These are phyloP conservation scores for Aix galericulata DNA, from an alignment of 2,113 vertebrate species.

Conservation along the genomic window DNA sequence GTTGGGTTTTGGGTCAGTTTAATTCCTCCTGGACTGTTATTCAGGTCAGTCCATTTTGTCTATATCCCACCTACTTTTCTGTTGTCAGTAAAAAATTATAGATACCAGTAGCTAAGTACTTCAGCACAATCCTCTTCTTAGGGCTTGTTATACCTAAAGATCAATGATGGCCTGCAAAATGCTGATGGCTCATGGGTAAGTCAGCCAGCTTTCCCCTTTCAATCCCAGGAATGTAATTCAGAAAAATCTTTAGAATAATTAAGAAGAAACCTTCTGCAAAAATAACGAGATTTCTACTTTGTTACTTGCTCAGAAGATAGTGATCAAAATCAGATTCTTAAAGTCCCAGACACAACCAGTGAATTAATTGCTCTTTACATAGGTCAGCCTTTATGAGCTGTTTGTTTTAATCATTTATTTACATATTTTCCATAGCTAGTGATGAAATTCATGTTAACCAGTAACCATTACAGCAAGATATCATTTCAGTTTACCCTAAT, in stretches of 20 bases:
- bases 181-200: not conserved
- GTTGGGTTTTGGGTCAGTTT: not conserved
- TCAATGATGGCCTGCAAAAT: not conserved
- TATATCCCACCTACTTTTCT: not conserved
- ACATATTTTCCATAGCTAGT: not conserved
- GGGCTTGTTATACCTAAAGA: not conserved
- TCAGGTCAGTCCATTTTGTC: not conserved
- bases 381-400: not conserved
- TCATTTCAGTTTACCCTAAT: not conserved
- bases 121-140: not conserved
- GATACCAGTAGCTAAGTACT: not conserved
- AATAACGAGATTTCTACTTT: not conserved
- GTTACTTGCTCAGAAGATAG: not conserved
- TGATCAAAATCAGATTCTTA: not conserved
- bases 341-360: not conserved
- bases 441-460: not conserved
- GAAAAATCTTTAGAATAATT: not conserved
- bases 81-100: not conserved
- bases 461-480: not conserved
- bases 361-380: slow-evolving; percentile 9
- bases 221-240: not conserved
- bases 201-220: not conserved
- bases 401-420: not conserved
- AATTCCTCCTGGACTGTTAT: not conserved
- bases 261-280: not conserved